These are phyloP conservation scores for Erannis defoliaria DNA, from an alignment of 2,888 invertebrate genomes.

Conservation along the genomic window DNA sequence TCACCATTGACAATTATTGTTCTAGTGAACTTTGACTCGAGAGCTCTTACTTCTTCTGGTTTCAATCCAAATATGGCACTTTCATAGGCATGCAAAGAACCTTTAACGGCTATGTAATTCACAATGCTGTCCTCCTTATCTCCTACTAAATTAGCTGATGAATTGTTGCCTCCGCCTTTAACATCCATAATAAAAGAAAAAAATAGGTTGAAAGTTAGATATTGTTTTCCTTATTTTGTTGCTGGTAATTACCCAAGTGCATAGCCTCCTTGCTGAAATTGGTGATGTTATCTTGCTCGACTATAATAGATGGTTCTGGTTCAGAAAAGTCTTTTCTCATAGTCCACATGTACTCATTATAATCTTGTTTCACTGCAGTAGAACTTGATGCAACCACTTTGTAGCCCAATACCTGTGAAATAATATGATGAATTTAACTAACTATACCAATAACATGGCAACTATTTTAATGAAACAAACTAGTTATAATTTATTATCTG, in stretches of 20 bases:
- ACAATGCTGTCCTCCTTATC: conserved; percentile 87
- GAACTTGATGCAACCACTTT: conserved; percentile 95
- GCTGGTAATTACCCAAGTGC: conserved; percentile 76
- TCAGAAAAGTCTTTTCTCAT: conserved; percentile 95
- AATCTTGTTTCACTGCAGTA: conserved; percentile 94
- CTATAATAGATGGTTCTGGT: conserved; percentile 90
- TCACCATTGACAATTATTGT: conserved; percentile 91
- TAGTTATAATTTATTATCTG: not conserved
- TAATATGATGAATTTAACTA: conserved; percentile 36
- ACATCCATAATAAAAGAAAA: conserved; percentile 68
- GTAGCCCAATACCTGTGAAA: conserved; percentile 91
- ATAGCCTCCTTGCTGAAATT: conserved; percentile 88
- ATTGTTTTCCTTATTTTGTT: conserved; percentile 79
- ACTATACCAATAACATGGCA: not conserved
- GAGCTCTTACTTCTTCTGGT: conserved; percentile 89
- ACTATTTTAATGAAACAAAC: not conserved
- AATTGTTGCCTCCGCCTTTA: conserved; percentile 69
- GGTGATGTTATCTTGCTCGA: conserved; percentile 88
- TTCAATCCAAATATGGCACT: conserved; percentile 92
- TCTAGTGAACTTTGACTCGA: conserved; percentile 90
- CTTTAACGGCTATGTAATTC: conserved; percentile 91
- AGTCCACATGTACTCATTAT: conserved; percentile 97
- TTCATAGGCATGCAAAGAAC: conserved; percentile 91
- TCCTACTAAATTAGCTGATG: conserved; percentile 59
- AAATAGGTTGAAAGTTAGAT: conserved; percentile 58